phyloP scores from a whole-genome alignment of 2,888 invertebrate genomes.

The Tromatobia lineatoria region DNA sequence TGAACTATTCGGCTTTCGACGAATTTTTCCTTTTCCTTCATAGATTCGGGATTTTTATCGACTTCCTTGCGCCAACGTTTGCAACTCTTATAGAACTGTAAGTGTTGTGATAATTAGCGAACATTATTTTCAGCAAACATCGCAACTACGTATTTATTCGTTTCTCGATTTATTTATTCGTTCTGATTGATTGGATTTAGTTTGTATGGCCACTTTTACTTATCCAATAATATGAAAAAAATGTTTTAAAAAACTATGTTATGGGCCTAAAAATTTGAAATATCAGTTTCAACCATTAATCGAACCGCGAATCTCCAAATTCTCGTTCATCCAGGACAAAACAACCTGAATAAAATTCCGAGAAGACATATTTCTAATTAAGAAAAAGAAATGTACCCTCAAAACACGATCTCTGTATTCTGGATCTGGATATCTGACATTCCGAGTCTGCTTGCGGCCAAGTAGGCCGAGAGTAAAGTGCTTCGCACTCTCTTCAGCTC shows the following conservation, averaged over 20 bases:
- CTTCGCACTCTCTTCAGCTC: slow-evolving; percentile 91
- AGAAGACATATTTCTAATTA: background rate
- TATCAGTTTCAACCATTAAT: too few species aligned
- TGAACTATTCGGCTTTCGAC: slow-evolving; percentile 87
- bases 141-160: too few species aligned
- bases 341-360: too few species aligned
- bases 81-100: slow-evolving; percentile 93
- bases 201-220: too few species aligned
- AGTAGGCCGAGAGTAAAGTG: slow-evolving; percentile 92
- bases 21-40: slow-evolving; percentile 87
- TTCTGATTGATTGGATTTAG: too few species aligned
- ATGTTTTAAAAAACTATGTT: too few species aligned
- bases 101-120: slow-evolving; percentile 69
- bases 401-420: slow-evolving; percentile 89
- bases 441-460: slow-evolving; percentile 88
- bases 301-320: too few species aligned
- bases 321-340: too few species aligned
- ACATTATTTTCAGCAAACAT: background rate
- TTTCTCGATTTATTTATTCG: too few species aligned
- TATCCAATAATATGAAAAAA: too few species aligned
- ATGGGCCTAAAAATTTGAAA: background rate
- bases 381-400: slow-evolving; percentile 87
- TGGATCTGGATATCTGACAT: slow-evolving; percentile 89
- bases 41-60: slow-evolving; percentile 89
- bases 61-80: slow-evolving; percentile 90